A percentile compares a stretch with the other conserved stretches of the same genome.
Evolutionary conservation across 2,888 invertebrate species (phyloP).

Genomic region (Erebia epiphron): DNA sequence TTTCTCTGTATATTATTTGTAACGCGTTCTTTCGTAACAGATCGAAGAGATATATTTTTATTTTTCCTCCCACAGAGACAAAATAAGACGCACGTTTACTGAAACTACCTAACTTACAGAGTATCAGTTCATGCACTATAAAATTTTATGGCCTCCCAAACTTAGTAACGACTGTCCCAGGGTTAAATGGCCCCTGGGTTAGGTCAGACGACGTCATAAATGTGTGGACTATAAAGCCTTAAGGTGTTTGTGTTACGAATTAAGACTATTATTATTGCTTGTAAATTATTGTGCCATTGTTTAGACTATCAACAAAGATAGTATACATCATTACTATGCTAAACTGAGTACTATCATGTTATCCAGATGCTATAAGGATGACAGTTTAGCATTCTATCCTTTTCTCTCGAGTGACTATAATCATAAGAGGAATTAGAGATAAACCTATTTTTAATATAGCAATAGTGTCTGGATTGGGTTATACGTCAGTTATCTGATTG

Average conservation of each 20-base stretch:
- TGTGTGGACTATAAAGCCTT: conserved; percentile 36
- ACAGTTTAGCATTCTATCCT: too few relatives aligned
- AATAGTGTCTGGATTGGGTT: too few relatives aligned
- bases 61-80: conserved; percentile 9
- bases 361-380: too few relatives aligned
- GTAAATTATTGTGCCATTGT: background rate
- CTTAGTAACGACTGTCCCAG: conserved; percentile 40
- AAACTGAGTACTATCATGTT: background rate
- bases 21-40: background rate
- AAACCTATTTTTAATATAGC: too few relatives aligned
- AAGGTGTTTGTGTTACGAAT: conserved; percentile 31
- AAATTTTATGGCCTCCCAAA: conserved; percentile 41
- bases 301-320: background rate
- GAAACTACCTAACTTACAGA: conserved; percentile 19
- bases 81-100: conserved; percentile 21
- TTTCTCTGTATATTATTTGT: background rate
- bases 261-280: background rate
- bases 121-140: conserved; percentile 37
- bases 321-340: background rate
- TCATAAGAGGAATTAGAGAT: too few relatives aligned
- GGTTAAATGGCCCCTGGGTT: conserved; percentile 39
- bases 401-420: too few relatives aligned
- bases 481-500: too few relatives aligned
- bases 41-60: conserved; percentile 6
- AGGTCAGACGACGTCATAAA: conserved; percentile 42